Base-by-base conservation (phyloP, 35 echinoderm and acorn worm genomes). In the Chiridota heheva region DNA sequence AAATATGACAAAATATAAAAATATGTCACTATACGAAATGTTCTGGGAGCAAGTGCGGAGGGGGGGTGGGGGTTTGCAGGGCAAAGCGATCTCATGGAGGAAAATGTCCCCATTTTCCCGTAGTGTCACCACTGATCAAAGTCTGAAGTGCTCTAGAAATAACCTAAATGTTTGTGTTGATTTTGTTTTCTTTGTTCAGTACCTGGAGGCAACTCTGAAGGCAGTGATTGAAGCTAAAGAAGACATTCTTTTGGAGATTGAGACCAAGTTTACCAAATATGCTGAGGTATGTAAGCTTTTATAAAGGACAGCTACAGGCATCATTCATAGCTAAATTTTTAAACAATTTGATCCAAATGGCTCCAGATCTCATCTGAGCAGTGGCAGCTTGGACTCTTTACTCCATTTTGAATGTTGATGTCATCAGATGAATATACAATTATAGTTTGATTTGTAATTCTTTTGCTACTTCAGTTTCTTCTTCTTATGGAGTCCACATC, bases 241-340 rank as follows among this genome's bases (percentile, higher is more conserved):
- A 60, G 95, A 98, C 40, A 98, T 98, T 70, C 61, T 98, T 41
- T 32, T 98, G 30, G 95, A 98, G 78, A 98, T 98, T 46, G 95
- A 98, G 51, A 86, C 85, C 39, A 98, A 98, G 53, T 56, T 98
- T 33, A 91, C 89, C 22, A 98, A 98, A 67, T 98, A 98, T 92
- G 95, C 95, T 53, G 78, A 98, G 85, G 95, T 98, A 85, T 44
- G 86, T 79, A 72, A 65, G 29, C 30, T 22, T 53, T 53, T 12
- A 22, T 22, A 13, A 13, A 13, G 10, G 22, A 22, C 12, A 53
- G 12, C 12, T 13, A 12, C 48, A 12, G 12, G 12, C 22, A 53
- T 13, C 12, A 13, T 12, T 12, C 12, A 53, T 53, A 53, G 10
- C 22, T 53, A 22, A 53, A 22, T 53, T 22, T 22, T 13, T 53